A percentile compares a stretch with the other conserved stretches of the same genome.
phyloP scores from a whole-genome alignment of 64 coral and sea anemone genomes.

The Astreopora myriophthalma region DNA sequence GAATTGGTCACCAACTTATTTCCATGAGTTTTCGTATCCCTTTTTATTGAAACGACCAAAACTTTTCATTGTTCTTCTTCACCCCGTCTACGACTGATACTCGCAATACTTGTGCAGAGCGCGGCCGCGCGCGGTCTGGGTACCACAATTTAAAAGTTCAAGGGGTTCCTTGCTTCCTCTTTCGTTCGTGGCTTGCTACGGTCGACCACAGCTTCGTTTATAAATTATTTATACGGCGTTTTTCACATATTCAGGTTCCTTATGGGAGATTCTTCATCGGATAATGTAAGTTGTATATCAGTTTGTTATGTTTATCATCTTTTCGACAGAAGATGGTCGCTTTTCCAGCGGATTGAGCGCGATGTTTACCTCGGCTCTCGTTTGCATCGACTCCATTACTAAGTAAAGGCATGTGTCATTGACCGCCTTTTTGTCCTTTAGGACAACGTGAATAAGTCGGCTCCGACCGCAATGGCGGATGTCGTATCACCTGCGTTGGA shows the following conservation, averaged over 20 bases:
- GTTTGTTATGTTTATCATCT: not conserved
- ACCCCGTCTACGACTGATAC: no score
- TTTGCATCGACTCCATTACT: not conserved
- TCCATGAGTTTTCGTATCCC: no score
- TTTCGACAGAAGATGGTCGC: not conserved
- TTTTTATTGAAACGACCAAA: no score
- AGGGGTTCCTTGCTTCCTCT: conserved; percentile 51
- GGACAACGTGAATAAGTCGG: conserved; percentile 4
- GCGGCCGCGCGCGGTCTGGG: conserved; percentile 34
- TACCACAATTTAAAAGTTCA: conserved; percentile 37
- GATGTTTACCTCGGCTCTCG: not conserved
- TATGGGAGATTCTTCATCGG: not conserved
- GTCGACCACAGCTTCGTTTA: conserved; percentile 26
- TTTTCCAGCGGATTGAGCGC: not conserved
- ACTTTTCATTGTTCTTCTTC: no score
- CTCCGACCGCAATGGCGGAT: conserved; percentile 14
- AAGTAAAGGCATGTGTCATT: conserved; percentile 41
- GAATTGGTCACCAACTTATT: no score
- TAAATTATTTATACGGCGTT: conserved; percentile 6
- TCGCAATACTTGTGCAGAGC: conserved; percentile 55
- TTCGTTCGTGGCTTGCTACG: conserved; percentile 58
- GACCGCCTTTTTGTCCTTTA: conserved; percentile 40
- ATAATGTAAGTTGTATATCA: conserved; percentile 16
- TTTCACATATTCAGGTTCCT: not conserved
- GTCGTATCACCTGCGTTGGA: not conserved